Evolutionary conservation across 1,140 invertebrate genomes (phyloP).

Genomic region (Drosophila santomea): DNA sequence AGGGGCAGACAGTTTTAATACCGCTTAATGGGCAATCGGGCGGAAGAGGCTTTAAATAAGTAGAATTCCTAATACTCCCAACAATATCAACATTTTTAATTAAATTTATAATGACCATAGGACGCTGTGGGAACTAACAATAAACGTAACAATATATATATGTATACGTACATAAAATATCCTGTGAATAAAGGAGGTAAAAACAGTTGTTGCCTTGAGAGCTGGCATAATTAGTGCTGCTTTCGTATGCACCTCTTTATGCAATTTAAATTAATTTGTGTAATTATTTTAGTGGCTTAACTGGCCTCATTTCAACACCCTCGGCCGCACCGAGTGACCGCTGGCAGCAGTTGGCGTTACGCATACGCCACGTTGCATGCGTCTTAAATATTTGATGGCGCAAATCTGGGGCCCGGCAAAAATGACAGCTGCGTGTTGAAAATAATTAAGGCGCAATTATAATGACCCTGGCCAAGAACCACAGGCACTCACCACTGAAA

Average conservation of each 20-base stretch:
- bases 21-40: conserved; percentile 35
- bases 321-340: conserved; percentile 18
- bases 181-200: conserved; percentile 2
- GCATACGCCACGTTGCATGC: conserved; percentile 67
- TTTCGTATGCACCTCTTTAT: conserved; percentile 51
- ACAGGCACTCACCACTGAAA: conserved; percentile 10
- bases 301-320: conserved; percentile 61
- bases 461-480: conserved; percentile 55
- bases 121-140: no score
- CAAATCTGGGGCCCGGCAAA: conserved; percentile 49
- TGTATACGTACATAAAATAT: neutral
- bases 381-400: conserved; percentile 63
- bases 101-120: conserved; percentile 18
- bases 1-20: conserved; percentile 47
- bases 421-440: conserved; percentile 75
- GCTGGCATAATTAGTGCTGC: conserved; percentile 14
- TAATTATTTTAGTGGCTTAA: conserved; percentile 77
- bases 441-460: conserved; percentile 69
- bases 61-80: conserved; percentile 5
- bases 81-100: conserved; percentile 19
- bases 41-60: conserved; percentile 3
- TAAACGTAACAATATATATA: no score
- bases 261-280: conserved; percentile 81
- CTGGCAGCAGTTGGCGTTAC: conserved; percentile 40
- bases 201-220: neutral